Base-by-base conservation (phyloP, 2,113 vertebrate species). In the Podarcis cretensis region DNA sequence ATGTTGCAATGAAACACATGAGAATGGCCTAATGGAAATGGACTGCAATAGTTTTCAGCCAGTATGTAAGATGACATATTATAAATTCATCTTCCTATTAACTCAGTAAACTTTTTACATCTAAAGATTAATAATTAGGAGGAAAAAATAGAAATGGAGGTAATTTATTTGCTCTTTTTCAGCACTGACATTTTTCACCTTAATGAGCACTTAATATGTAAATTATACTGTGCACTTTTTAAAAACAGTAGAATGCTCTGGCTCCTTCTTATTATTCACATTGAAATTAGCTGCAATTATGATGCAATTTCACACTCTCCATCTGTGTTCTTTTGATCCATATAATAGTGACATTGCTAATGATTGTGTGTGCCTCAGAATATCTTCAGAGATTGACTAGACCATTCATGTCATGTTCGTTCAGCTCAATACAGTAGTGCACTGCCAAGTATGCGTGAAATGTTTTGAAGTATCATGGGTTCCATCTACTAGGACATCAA, bases 201-300 rank as follows among this genome's bases (percentile, higher is more conserved):
- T 95, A 94, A 97, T 93, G 88, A 95, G 89, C 90, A 92, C 87
- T 95, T 96, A 95, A 95, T 95, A 95, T 94, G 91, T 93, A 96
- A 95, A 96, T 94, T 95, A 93, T 92, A 91, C 2, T 87, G 83
- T 83, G 86, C 89, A 85, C 23, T 93, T 87, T 92, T 40, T 18
- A 40, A 94, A 87, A 94, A 93, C 76, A 92, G 1, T 69, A 30
- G 1, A 0, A 91, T 63, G 30, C 0, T 89, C 86, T 66, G 84
- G 30, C 59, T 92, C 83, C 73, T 83, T 83, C 71, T 89, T 92
- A 78, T 88, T 86, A 92, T 89, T 89, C 77, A 65, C 68, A 83
- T 91, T 77, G 89, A 88, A 95, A 95, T 92, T 87, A 93, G 73
- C 74, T 91, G 63, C 54, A 90, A 48, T 94, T 89, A 86, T 66